Evolutionary conservation across 2,888 invertebrate species (phyloP).

Genomic region (Plemyria rubiginata): DNA sequence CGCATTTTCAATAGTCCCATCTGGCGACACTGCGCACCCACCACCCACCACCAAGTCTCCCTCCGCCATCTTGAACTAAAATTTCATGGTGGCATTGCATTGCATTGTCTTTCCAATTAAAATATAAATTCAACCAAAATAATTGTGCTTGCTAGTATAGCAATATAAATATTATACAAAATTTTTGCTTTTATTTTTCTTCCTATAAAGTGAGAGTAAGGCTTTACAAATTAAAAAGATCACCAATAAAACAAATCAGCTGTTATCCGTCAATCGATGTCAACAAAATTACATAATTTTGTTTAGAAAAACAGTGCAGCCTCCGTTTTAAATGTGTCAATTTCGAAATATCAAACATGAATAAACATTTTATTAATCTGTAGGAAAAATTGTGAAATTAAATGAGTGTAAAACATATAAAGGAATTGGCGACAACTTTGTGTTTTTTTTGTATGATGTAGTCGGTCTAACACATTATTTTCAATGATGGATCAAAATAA

Average conservation of each 20-base stretch:
- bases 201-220: slow-evolving; percentile 42
- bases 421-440: slow-evolving; percentile 60
- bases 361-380: slow-evolving; percentile 65
- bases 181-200: slow-evolving; percentile 50
- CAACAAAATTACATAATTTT: slow-evolving; percentile 86
- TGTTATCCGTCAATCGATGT: slow-evolving; percentile 86
- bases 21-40: too few relatives aligned
- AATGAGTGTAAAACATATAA: slow-evolving; percentile 59
- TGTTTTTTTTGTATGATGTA: slow-evolving; percentile 74
- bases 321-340: slow-evolving; percentile 75
- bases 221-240: slow-evolving; percentile 67
- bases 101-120: slow-evolving; percentile 71
- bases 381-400: slow-evolving; percentile 72
- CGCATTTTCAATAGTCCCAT: too few relatives aligned
- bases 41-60: neutral
- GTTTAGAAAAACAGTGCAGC: slow-evolving; percentile 83
- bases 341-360: slow-evolving; percentile 75
- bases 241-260: slow-evolving; percentile 83
- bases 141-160: slow-evolving; percentile 47
- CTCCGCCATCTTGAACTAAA: slow-evolving; percentile 78
- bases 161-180: slow-evolving; percentile 53
- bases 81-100: slow-evolving; percentile 67
- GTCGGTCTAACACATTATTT: slow-evolving; percentile 58
- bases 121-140: slow-evolving; percentile 60
- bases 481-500: slow-evolving; percentile 78